These are phyloP conservation scores for Phyllostomus discolor DNA, from an alignment of 2,113 vertebrate species.

Conservation along the genomic window DNA sequence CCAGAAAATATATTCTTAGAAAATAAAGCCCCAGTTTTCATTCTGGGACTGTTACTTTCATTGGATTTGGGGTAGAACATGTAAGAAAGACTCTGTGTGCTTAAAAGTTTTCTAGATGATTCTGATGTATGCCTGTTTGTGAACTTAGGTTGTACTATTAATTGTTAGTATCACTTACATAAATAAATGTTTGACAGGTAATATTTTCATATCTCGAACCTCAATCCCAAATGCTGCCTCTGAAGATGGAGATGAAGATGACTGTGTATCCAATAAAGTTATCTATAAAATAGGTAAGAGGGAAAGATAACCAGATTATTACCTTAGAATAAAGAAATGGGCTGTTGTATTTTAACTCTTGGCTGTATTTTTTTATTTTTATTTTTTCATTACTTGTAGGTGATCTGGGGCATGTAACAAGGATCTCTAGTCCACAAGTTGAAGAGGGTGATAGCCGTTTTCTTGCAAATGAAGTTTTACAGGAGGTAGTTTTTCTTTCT, in stretches of 20 bases:
- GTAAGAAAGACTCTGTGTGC: not conserved
- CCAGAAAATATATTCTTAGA: not conserved
- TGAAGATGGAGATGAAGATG: conserved; percentile 94
- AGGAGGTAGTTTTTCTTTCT: conserved; percentile 86
- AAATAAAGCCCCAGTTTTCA: not conserved
- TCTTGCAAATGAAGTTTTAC: conserved; percentile 96
- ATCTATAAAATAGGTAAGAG: conserved; percentile 95
- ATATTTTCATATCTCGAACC: conserved; percentile 96
- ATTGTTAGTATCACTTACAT: conserved; percentile 1
- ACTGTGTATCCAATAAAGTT: conserved; percentile 85
- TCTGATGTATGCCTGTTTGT: conserved; percentile 5
- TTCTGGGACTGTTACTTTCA: not conserved
- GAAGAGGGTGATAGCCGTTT: conserved; percentile 98
- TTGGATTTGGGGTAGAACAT: not conserved
- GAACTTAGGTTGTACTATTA: conserved; percentile 25
- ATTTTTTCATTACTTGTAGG: conserved; percentile 78
- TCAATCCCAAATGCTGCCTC: conserved; percentile 81
- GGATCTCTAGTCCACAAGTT: conserved; percentile 94
- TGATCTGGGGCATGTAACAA: conserved; percentile 97
- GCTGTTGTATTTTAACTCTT: conserved; percentile 33
- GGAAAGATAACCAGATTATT: not conserved
- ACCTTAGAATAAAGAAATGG: conserved; percentile 13
- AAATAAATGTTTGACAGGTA: conserved; percentile 83
- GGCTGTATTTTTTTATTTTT: conserved; percentile 29
- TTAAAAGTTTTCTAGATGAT: conserved; percentile 6